Evolutionary conservation across 2,797 vertebrate species (phyloP).

Genomic region (Poeciliopsis presidionis): DNA sequence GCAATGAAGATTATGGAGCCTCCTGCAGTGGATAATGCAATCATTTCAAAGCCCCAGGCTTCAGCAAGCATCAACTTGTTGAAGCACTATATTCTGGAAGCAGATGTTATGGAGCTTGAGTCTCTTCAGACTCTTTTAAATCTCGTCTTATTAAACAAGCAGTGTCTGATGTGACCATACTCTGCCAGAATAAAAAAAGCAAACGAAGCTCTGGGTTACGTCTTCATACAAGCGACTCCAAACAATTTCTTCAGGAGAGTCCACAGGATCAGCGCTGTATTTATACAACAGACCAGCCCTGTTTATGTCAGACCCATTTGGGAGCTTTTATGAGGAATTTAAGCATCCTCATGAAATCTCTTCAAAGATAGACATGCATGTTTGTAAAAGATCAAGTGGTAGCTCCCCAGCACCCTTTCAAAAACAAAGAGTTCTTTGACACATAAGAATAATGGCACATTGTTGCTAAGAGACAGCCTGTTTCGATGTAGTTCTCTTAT

Average conservation of each 20-base stretch:
- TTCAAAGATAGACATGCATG: constrained; percentile 29
- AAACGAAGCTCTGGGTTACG: constrained; percentile 47
- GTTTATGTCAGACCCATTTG: constrained; percentile 25
- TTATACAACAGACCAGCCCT: constrained; percentile 18
- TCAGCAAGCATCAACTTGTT: constrained; percentile 65
- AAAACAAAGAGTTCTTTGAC: constrained; percentile 58
- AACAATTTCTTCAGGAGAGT: constrained; percentile 18
- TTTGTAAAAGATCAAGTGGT: constrained; percentile 25
- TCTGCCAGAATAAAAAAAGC: constrained; percentile 21
- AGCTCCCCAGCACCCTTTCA: constrained; percentile 22
- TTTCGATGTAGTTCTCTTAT: constrained; percentile 71
- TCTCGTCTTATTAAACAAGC: constrained; percentile 34
- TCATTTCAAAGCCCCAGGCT: constrained; percentile 63
- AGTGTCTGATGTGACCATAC: constrained; percentile 43
- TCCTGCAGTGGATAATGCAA: constrained; percentile 74
- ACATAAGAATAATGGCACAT: constrained; percentile 78
- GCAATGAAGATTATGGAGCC: constrained; percentile 73
- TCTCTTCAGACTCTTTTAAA: constrained; percentile 70
- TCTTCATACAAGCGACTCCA: constrained; percentile 26
- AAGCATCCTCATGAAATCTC: constrained; percentile 13
- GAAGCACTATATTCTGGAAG: constrained; percentile 68
- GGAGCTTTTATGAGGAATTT: constrained; percentile 33
- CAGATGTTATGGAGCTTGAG: constrained; percentile 59
- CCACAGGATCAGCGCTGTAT: constrained; percentile 5
- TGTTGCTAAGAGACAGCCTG: constrained; percentile 86